Conservation (phyloP, 2,888 invertebrate species). For the Scelioninae gen. 1 region DNA sequence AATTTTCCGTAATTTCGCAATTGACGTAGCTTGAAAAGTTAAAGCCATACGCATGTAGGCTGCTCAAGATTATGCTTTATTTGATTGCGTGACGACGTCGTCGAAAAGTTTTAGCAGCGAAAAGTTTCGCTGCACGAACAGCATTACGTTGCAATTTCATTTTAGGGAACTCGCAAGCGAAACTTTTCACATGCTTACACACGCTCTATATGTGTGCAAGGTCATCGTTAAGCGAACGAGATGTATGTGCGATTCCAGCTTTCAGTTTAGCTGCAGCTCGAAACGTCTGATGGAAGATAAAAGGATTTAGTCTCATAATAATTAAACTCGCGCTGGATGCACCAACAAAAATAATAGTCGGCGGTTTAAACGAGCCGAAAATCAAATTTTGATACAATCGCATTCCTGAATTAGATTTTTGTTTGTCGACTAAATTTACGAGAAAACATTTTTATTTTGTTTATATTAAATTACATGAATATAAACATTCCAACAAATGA, state of each 20-base stretch:
- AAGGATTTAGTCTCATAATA: constrained; percentile 40
- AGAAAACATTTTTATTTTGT: constrained; percentile 1
- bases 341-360: constrained; percentile 36
- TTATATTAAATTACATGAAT: not conserved
- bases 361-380: constrained; percentile 33
- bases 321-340: constrained; percentile 28
- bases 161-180: constrained; percentile 30
- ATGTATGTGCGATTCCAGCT: constrained; percentile 30
- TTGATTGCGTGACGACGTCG: constrained; percentile 49
- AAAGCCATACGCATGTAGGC: constrained; percentile 22
- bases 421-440: constrained; percentile 2
- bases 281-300: constrained; percentile 36
- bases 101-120: constrained; percentile 31
- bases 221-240: constrained; percentile 44
- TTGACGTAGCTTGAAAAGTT: constrained; percentile 19
- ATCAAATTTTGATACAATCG: constrained; percentile 46
- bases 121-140: constrained; percentile 40
- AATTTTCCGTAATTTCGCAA: constrained; percentile 13
- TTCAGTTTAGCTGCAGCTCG: constrained; percentile 21
- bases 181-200: constrained; percentile 45
- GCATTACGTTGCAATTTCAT: constrained; percentile 56
- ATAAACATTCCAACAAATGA: not conserved
- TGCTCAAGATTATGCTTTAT: constrained; percentile 43
- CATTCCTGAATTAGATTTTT: constrained; percentile 33
- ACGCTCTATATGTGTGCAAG: constrained; percentile 24